A percentile compares a stretch with the other conserved stretches of the same genome.
Evolutionary conservation across 2,113 vertebrate species (phyloP).

Genomic region (human): GRCh38 chr18:5930001-5930500

Average conservation of each 20-base stretch:
- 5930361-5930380: not conserved
- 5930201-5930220: not conserved
- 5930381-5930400: not conserved
- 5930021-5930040: too few species aligned
- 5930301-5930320: not conserved
- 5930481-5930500: not conserved
- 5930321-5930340: not conserved
- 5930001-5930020: not conserved
- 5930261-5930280: not conserved
- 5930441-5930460: not conserved
- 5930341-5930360: not conserved
- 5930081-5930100: too few species aligned
- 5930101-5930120: rapidly evolving
- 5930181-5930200: not conserved
- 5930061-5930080: rapidly evolving
- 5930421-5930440: not conserved
- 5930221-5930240: not conserved
- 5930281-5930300: not conserved
- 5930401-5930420: not conserved
- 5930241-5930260: not conserved
- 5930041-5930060: too few species aligned
- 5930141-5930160: not conserved
- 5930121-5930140: not conserved
- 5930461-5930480: not conserved
- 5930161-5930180: not conserved